Percentiles rank a stretch among this genome's conserved stretches.
Conservation (phyloP, 2,797 vertebrate genomes). For the Sebastiscus albofasciatus region DNA sequence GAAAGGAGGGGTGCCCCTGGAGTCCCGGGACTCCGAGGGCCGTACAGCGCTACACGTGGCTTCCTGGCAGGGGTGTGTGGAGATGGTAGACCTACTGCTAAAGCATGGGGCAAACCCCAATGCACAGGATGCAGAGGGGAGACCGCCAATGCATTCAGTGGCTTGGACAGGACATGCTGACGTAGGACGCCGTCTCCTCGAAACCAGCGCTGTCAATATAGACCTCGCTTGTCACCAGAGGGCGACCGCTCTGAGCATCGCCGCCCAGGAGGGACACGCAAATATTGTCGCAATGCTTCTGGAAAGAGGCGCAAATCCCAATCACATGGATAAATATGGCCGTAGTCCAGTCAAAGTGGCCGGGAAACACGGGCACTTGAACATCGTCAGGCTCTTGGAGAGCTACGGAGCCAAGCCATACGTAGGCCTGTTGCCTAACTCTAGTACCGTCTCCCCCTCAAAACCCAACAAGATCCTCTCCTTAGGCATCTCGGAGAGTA, state of each 20-base stretch:
- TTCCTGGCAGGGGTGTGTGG: conserved; percentile 82
- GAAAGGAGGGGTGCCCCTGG: conserved; percentile 81
- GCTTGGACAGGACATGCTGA: conserved; percentile 82
- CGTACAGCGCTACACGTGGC: conserved; percentile 85
- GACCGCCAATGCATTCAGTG: conserved; percentile 85
- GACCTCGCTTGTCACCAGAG: conserved; percentile 84
- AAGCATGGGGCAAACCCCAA: conserved; percentile 82
- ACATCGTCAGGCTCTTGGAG: conserved; percentile 82
- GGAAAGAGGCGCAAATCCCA: conserved; percentile 81
- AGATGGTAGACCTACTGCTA: conserved; percentile 78
- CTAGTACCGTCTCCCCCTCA: conserved; percentile 58
- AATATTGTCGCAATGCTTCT: conserved; percentile 82
- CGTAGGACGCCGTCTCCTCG: conserved; percentile 76
- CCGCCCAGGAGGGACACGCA: conserved; percentile 84
- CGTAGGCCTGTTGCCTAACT: conserved; percentile 60
- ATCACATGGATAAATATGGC: conserved; percentile 82
- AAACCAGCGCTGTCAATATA: conserved; percentile 62
- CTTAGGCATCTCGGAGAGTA: conserved; percentile 50
- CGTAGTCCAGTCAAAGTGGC: conserved; percentile 85
- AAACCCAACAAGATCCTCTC: conserved; percentile 63
- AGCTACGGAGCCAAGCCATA: conserved; percentile 81
- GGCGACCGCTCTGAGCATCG: conserved; percentile 85
- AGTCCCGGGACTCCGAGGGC: conserved; percentile 84
- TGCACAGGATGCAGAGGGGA: conserved; percentile 79
- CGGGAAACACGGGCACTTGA: conserved; percentile 77